Conservation (phyloP, 2,113 vertebrate species). For the Pelodiscus sinensis region DNA sequence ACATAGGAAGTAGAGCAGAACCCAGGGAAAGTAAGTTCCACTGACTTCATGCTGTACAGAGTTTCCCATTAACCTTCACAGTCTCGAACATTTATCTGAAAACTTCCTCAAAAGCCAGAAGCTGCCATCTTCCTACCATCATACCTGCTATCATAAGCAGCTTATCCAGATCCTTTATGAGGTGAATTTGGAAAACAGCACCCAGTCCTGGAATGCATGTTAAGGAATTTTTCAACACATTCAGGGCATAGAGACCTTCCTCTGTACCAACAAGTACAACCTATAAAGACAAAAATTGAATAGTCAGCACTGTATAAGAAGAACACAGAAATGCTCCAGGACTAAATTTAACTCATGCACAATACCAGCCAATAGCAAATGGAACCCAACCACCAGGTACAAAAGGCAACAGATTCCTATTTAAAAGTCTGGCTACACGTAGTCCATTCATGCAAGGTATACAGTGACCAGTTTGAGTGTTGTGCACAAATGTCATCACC, state of each 20-base stretch:
- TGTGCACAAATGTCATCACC: constrained; percentile 71
- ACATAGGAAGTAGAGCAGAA: not conserved
- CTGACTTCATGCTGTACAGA: fast-evolving
- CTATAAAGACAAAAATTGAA: constrained; percentile 70
- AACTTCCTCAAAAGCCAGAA: not conserved
- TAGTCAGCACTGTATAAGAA: not conserved
- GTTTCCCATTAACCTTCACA: not conserved
- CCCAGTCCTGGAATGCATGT: constrained; percentile 95
- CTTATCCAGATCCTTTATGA: constrained; percentile 98
- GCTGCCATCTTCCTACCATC: not conserved
- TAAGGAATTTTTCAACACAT: constrained; percentile 97
- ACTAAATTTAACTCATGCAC: not conserved
- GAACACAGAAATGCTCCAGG: not conserved
- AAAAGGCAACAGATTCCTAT: not conserved
- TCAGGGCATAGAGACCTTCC: constrained; percentile 97
- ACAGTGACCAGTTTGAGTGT: not conserved
- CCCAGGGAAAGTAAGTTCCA: not conserved
- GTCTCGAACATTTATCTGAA: fast-evolving
- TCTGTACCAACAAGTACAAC: constrained; percentile 98
- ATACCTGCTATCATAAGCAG: constrained; percentile 97
- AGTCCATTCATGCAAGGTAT: not conserved
- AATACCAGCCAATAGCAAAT: not conserved
- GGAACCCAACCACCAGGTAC: not conserved
- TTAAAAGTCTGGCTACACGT: fast-evolving
- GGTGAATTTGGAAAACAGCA: constrained; percentile 97